Evolutionary conservation across 2,888 invertebrate genomes (phyloP), one percentile per base, ranked within the genome.

Genomic region (Hipparchia sbordonii): DNA sequence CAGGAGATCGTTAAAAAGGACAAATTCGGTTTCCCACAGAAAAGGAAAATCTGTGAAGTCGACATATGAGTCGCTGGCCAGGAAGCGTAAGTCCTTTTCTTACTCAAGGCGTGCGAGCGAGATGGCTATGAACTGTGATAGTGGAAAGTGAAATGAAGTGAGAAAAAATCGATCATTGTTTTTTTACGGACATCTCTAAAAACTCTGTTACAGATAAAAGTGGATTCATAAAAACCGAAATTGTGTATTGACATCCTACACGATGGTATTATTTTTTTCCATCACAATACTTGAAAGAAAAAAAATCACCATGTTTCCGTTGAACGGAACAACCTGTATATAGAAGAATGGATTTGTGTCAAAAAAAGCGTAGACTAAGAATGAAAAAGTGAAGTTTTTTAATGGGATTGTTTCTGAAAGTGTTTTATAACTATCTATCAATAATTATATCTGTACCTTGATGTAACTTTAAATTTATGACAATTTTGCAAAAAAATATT

Each of bases 1-100:
- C 94, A 95, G 54, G 95, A 95, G 67, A 82, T 89, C 0, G 84
- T 94, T n/a, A 94, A 93, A 74, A 91, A 92, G 74, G 90, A 91
- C 63, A 89, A 89, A 72, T 86, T 80, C 39, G 91, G 90, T 0
- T 81, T 86, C 54, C 86, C 92, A 0, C 89, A 89, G 70, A 94
- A 94, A 77, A 87, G 94, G 78, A 94, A 94, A 84, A 94, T 94
- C 13, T 91, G 91, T 69, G 94, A 94, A 61, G 93, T 93, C 57
- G 94, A 94, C 82, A 94, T 94, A 84, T 94, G 94, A 94, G 89
- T 75, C 60, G 75, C 66, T 6, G 69, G 45, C 67, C 12, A 54
- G 61, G 39, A 39, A 9, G 52, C 45, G 23, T 63, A 57, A 65
- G 65, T 59, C 59, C 45, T 66, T 66, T 13, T 71, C 62, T 67